A percentile compares a stretch with the other conserved stretches of the same genome.
These are phyloP conservation scores for Sebastes minor DNA, from an alignment of 2,797 vertebrate species.

Conservation along the genomic window DNA sequence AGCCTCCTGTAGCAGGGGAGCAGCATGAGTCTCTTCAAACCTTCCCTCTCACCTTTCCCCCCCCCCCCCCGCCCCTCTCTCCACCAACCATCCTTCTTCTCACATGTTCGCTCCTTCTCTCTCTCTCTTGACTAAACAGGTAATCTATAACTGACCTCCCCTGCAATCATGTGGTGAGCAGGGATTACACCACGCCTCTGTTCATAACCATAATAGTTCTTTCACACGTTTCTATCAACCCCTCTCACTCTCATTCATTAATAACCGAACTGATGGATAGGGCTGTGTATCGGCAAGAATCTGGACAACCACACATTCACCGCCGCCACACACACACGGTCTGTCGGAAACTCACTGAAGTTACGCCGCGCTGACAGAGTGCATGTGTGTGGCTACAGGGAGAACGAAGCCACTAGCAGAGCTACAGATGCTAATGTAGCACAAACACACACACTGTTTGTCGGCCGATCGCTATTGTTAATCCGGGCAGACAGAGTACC, in stretches of 20 bases:
- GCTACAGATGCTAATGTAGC: too few relatives aligned
- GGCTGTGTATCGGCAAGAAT: too few relatives aligned
- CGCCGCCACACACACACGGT: too few relatives aligned
- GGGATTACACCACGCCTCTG: constrained; percentile 3
- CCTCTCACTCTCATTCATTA: constrained; percentile 7
- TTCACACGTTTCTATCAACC: constrained; percentile 21
- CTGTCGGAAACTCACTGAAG: too few relatives aligned
- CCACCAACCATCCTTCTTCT: constrained; percentile 28
- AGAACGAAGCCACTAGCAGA: too few relatives aligned
- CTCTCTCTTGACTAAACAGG: constrained; percentile 48
- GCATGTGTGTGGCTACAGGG: too few relatives aligned
- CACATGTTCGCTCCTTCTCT: constrained; percentile 9
- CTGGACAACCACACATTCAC: too few relatives aligned
- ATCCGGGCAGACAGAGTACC: too few relatives aligned
- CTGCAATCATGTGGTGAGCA: constrained; percentile 28
- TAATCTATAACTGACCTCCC: constrained; percentile 64
- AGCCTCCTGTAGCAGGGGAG: constrained; percentile 51
- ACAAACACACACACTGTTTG: too few relatives aligned
- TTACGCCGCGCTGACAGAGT: too few relatives aligned
- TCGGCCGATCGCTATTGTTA: too few relatives aligned
- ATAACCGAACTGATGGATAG: constrained; percentile 2
- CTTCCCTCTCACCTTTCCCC: neutral
- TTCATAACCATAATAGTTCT: neutral
- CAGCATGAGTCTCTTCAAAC: constrained; percentile 60
- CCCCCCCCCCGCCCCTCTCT: neutral